Percentiles rank a stretch among this genome's conserved stretches.
Conservation (phyloP, 2,797 vertebrate genomes). For the Lycodopsis pacificus region DNA sequence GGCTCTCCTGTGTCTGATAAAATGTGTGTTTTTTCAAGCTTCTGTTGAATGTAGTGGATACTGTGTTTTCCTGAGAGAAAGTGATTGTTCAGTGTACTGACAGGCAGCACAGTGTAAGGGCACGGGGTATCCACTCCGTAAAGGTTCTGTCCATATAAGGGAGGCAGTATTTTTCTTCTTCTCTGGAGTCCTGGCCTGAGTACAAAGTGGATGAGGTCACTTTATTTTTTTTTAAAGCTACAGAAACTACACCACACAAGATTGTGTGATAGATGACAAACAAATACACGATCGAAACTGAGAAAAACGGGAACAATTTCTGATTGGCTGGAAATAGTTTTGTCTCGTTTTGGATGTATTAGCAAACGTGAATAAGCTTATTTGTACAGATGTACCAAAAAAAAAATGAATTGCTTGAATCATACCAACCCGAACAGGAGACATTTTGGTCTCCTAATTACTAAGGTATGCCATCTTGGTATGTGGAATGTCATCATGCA, state of each 20-base stretch:
- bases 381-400: conserved; percentile 18
- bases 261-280: conserved; percentile 4
- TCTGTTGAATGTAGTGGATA: conserved; percentile 42
- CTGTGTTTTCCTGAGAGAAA: conserved; percentile 59
- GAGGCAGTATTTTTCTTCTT: conserved; percentile 88
- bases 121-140: conserved; percentile 79
- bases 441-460: conserved; percentile 51
- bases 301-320: conserved; percentile 2
- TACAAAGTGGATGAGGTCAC: conserved; percentile 88
- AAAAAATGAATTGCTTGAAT: conserved; percentile 15
- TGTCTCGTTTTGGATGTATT: neutral
- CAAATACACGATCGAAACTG: conserved; percentile 1
- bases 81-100: conserved; percentile 60
- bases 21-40: conserved; percentile 41
- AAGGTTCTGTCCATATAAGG: conserved; percentile 92
- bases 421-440: conserved; percentile 38
- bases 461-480: conserved; percentile 54
- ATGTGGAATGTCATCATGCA: conserved; percentile 57
- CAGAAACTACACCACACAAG: conserved; percentile 59
- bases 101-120: conserved; percentile 53
- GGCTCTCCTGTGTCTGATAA: conserved; percentile 42
- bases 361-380: neutral
- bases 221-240: conserved; percentile 79
- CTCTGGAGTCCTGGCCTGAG: conserved; percentile 88
- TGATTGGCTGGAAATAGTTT: neutral